Percentiles rank a stretch among this genome's conserved stretches.
These are phyloP conservation scores for Bombus consobrinus DNA, from an alignment of 1,140 invertebrate genomes.

Conservation along the genomic window DNA sequence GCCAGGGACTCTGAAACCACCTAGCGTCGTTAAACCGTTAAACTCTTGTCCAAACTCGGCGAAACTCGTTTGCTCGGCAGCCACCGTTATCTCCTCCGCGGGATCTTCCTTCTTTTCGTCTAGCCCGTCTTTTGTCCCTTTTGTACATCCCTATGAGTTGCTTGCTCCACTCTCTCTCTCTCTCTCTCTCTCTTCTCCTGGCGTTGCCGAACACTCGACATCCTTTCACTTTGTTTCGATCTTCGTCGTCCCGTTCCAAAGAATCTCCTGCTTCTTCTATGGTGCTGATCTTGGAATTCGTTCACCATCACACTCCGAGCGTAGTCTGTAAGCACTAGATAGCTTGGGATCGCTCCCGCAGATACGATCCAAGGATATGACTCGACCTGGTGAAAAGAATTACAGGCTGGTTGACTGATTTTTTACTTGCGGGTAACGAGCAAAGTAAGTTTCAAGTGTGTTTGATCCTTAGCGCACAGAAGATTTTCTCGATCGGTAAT, in stretches of 20 bases:
- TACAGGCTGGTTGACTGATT: neutral
- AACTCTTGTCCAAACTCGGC: constrained; percentile 68
- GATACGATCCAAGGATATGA: constrained; percentile 1
- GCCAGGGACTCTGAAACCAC: constrained; percentile 34
- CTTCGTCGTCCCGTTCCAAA: neutral
- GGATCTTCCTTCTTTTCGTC: constrained; percentile 42
- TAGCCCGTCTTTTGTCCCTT: constrained; percentile 18
- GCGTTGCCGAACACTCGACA: neutral
- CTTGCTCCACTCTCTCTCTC: neutral
- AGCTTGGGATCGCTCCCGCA: neutral
- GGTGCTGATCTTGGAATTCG: constrained; percentile 4
- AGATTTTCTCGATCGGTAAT: neutral
- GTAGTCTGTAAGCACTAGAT: neutral
- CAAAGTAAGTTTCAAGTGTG: neutral
- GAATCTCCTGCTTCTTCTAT: neutral
- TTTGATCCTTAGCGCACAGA: neutral
- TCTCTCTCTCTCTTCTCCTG: too few relatives aligned
- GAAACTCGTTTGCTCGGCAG: constrained; percentile 68
- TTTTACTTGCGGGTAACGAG: neutral
- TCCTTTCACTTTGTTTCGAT: constrained; percentile 50
- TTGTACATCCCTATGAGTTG: neutral
- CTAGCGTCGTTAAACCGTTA: constrained; percentile 55
- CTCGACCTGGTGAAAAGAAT: neutral
- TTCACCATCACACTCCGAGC: neutral
- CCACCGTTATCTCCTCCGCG: constrained; percentile 59